These are phyloP conservation scores for Harpalus rufipes DNA, from an alignment of 2,888 invertebrate genomes.

Conservation along the genomic window DNA sequence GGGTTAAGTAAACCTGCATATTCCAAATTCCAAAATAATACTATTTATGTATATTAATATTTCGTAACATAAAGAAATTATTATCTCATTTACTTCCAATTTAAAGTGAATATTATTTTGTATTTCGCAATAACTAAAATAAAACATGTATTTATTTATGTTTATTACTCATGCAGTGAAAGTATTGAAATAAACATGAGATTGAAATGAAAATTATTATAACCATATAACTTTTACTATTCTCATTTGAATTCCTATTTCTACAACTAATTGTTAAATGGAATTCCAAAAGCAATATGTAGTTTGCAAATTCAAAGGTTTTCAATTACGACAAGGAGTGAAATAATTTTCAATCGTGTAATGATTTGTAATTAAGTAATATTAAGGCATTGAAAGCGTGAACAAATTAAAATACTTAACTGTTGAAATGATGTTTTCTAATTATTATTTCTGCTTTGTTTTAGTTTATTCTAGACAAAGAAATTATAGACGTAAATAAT, in stretches of 20 bases:
- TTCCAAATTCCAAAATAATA: too few relatives aligned
- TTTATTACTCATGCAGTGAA: constrained; percentile 20
- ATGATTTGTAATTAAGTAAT: constrained; percentile 37
- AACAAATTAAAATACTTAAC: constrained; percentile 44
- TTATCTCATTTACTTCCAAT: too few relatives aligned
- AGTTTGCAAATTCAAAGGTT: constrained; percentile 10
- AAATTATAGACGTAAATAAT: constrained; percentile 5
- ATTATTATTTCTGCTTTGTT: constrained; percentile 11
- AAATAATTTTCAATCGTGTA: constrained; percentile 24
- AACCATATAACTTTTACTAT: constrained; percentile 29
- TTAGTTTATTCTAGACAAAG: constrained; percentile 13
- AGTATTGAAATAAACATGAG: constrained; percentile 32
- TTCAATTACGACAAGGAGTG: constrained; percentile 23
- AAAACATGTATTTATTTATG: neutral
- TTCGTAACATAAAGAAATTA: too few relatives aligned
- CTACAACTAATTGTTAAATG: constrained; percentile 26
- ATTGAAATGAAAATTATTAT: constrained; percentile 33
- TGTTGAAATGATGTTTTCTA: constrained; percentile 12
- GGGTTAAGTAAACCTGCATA: too few relatives aligned
- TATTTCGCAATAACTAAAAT: too few relatives aligned
- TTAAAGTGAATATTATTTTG: too few relatives aligned
- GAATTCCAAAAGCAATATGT: constrained; percentile 23
- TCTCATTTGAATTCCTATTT: constrained; percentile 22
- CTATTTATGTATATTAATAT: too few relatives aligned
- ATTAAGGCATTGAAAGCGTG: constrained; percentile 34